Percentiles rank a stretch among this genome's conserved stretches.
Evolutionary conservation across 2,888 invertebrate species (phyloP).

Genomic region (Perdita meconis): DNA sequence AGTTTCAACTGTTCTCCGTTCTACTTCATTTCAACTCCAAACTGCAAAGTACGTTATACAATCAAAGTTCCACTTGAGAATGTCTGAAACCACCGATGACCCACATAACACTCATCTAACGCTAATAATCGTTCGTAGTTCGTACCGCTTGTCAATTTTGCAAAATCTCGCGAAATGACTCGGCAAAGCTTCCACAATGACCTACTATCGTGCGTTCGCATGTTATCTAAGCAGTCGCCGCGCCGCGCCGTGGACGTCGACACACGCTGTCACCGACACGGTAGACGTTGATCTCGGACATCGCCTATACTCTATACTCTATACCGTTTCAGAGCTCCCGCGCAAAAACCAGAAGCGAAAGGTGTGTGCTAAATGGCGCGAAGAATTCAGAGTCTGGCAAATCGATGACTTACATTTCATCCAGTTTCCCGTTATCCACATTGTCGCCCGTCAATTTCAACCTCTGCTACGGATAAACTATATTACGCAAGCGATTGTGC

Average conservation of each 20-base stretch:
- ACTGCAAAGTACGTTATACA: too few species aligned
- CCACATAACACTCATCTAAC: too few species aligned
- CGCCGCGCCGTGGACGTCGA: too few species aligned
- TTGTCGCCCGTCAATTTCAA: conserved; percentile 17
- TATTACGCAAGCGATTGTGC: conserved; percentile 15
- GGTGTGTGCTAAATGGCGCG: conserved; percentile 17
- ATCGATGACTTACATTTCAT: conserved; percentile 31
- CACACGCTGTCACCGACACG: neutral
- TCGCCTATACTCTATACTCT: too few species aligned
- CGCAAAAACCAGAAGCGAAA: conserved; percentile 32
- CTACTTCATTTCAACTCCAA: too few species aligned
- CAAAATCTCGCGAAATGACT: neutral
- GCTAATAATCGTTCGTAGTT: neutral
- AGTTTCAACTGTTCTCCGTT: too few species aligned
- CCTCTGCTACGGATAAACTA: neutral
- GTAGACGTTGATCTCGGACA: conserved; percentile 36
- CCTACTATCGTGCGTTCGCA: neutral
- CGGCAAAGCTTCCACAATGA: too few species aligned
- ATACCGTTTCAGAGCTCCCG: conserved; percentile 19
- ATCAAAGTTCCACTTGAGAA: too few species aligned
- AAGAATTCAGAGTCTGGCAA: conserved; percentile 2
- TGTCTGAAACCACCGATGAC: too few species aligned
- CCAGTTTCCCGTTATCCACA: conserved; percentile 31
- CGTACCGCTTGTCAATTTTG: neutral
- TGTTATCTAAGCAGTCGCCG: conserved; percentile 26